Base-by-base conservation (phyloP, 1,140 invertebrate species). In the Plodia interpunctella region DNA sequence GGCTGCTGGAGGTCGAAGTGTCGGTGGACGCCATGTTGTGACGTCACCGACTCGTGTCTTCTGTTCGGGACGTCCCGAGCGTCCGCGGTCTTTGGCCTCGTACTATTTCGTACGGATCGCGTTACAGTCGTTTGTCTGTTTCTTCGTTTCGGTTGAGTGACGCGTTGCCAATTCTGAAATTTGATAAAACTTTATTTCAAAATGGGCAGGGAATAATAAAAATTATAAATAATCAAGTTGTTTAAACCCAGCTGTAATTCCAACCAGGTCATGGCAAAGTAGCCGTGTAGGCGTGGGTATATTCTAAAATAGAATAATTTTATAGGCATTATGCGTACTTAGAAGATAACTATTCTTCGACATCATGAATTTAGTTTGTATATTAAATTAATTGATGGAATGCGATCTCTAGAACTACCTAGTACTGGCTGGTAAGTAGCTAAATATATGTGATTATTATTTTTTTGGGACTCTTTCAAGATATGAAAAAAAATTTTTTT, bases 1-100 rank as follows among this genome's bases (percentile, higher is more conserved):
- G 78, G 59, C 68, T 70, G 74, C 84, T 87, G 87, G 84, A 82
- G 84, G 87, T 89, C 84, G 87, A 83, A 65, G 76, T 84, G 80
- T 87, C 87, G 82, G 83, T 85, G 65, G 84, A 85, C 84, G 87
- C 77, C 87, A 89, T 88, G 5, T 62, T 69, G 63, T 68, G 76
- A 73, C 83, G 83, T 83, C 80, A 78, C 81, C 86, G 73, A 55
- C 70, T 84, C 79, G 70, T 70, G 62, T 62, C 58, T 60, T 59
- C 66, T 64, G 55, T 83, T 84, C 80, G 81, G 81, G 72, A 65
- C 51, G 60, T 81, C 83, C 72, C 83, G 79, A 75, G 57, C 83
- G 86, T 74, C 84, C 78, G 84, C 86, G 86, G 84, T 88, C 82
- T 84, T 70, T 77, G 55, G 76, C 83, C 82, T 77, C 67, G 65